These are phyloP conservation scores for Mastacembelus armatus DNA, from an alignment of 2,797 vertebrate species.

Conservation along the genomic window DNA sequence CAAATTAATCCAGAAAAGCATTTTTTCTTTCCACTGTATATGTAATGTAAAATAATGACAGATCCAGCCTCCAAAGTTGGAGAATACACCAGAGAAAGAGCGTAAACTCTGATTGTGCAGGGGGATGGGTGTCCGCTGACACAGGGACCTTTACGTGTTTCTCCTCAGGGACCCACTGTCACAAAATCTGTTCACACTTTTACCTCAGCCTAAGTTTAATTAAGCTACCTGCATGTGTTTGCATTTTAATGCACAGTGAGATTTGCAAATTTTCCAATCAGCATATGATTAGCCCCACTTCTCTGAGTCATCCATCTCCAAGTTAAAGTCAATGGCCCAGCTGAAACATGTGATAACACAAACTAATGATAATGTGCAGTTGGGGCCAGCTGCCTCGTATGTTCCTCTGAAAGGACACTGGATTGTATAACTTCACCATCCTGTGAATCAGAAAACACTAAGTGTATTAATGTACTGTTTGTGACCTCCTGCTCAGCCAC, in stretches of 20 bases:
- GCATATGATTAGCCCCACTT: constrained; percentile 1
- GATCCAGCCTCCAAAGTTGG: too few relatives aligned
- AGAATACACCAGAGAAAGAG: too few relatives aligned
- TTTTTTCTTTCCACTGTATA: too few relatives aligned
- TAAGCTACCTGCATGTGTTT: background rate
- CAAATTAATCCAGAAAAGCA: too few relatives aligned
- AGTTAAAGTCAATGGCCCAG: constrained; percentile 25
- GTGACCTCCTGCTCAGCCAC: constrained; percentile 1
- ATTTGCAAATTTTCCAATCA: constrained; percentile 4
- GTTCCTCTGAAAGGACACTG: background rate
- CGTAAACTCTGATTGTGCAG: too few relatives aligned
- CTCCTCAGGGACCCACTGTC: too few relatives aligned
- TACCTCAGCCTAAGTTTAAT: too few relatives aligned
- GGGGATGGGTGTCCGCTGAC: too few relatives aligned
- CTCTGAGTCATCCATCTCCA: constrained; percentile 19
- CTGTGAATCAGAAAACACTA: background rate
- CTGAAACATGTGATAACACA: background rate
- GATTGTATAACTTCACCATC: background rate
- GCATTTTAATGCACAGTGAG: background rate
- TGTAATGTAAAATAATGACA: too few relatives aligned
- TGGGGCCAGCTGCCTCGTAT: background rate
- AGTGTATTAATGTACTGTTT: background rate
- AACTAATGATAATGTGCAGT: background rate
- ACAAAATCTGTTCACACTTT: too few relatives aligned
- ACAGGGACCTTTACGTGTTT: too few relatives aligned